phyloP scores from a whole-genome alignment of 2,888 invertebrate genomes.

The Eupithecia inturbata region DNA sequence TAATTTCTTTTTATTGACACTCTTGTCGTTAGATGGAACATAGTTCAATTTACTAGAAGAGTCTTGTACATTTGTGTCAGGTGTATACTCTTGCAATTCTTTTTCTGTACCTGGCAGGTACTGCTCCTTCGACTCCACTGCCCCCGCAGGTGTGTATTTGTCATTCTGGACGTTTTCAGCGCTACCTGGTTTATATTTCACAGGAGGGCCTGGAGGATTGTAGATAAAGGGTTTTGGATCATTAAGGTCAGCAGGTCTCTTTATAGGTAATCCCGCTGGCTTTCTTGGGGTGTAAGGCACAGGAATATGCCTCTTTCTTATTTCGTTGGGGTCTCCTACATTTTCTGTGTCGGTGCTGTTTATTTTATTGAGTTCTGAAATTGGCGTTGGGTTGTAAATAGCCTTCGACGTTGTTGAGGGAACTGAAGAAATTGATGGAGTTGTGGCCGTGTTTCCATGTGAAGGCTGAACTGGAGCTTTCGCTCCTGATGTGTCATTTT shows the following conservation, averaged over 20 bases:
- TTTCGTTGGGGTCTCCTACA: conserved; percentile 65
- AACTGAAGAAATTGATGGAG: conserved; percentile 46
- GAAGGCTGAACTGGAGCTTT: conserved; percentile 47
- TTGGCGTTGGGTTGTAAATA: conserved; percentile 87
- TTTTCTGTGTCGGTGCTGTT: conserved; percentile 63
- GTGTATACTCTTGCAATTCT: conserved; percentile 70
- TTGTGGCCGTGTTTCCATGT: conserved; percentile 39
- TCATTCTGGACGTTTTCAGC: conserved; percentile 66
- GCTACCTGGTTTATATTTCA: conserved; percentile 73
- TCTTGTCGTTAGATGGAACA: conserved; percentile 77
- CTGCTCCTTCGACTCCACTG: conserved; percentile 67
- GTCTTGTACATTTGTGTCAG: conserved; percentile 59
- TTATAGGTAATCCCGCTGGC: conserved; percentile 68
- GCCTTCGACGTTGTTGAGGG: conserved; percentile 71
- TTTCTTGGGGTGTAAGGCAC: conserved; percentile 81
- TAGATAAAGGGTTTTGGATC: conserved; percentile 74
- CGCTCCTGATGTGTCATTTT: conserved; percentile 64
- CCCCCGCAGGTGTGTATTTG: conserved; percentile 73
- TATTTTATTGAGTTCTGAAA: conserved; percentile 84
- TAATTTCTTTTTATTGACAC: conserved; percentile 68
- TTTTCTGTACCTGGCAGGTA: conserved; percentile 74
- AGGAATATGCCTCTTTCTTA: conserved; percentile 77
- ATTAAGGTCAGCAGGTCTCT: conserved; percentile 68
- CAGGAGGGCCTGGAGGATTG: conserved; percentile 63
- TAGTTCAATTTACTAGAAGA: conserved; percentile 65